Percentiles rank a stretch among this genome's conserved stretches.
Conservation (phyloP, 2,113 vertebrate species). For the Ovis canadensis region DNA sequence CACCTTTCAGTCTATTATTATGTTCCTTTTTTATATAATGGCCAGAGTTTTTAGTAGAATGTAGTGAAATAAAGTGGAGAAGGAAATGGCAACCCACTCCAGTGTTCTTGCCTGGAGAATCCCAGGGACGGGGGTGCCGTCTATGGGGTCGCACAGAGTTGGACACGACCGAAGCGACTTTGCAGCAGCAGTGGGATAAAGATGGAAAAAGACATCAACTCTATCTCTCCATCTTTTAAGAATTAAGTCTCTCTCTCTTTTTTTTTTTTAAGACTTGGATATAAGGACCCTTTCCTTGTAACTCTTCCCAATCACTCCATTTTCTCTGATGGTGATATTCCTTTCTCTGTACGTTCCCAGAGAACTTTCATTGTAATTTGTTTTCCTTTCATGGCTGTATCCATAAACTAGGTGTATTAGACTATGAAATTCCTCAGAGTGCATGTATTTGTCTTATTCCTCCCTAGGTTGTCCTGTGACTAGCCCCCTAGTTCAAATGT, state of each 20-base stretch:
- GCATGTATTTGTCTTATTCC: background rate
- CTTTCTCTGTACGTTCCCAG: background rate
- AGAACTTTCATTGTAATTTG: background rate
- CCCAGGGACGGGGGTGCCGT: rapidly evolving
- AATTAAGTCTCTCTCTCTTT: background rate
- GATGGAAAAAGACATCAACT: background rate
- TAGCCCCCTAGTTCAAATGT: background rate
- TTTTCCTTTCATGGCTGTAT: background rate
- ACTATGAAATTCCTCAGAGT: background rate
- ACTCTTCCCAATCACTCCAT: background rate
- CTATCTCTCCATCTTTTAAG: background rate
- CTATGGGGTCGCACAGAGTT: too few relatives aligned
- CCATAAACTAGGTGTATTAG: background rate
- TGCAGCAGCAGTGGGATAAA: background rate
- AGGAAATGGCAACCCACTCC: too few relatives aligned
- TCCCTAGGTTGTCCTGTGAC: background rate
- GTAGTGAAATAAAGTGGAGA: background rate
- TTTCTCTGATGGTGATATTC: background rate
- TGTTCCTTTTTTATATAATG: background rate
- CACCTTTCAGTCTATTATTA: background rate
- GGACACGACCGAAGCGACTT: rapidly evolving
- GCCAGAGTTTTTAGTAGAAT: background rate
- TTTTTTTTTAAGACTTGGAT: background rate
- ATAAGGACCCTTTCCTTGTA: background rate
- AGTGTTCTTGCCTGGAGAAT: too few relatives aligned